Evolutionary conservation across 2,888 invertebrate species (phyloP).

Genomic region (Acanthoscelides obtectus): DNA sequence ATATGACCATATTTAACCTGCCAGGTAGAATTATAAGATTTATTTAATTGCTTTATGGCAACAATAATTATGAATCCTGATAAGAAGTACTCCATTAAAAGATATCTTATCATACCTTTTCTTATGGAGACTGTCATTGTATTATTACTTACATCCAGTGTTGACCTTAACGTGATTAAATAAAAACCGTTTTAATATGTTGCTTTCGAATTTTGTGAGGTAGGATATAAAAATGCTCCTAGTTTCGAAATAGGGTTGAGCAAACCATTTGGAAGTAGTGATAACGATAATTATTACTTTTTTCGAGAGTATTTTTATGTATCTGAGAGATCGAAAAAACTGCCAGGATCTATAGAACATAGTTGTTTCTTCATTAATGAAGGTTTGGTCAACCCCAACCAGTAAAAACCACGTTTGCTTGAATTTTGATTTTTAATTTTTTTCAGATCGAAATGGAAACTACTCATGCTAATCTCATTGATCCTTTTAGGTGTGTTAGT

Average conservation of each 20-base stretch:
- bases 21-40: not conserved
- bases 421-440: not conserved
- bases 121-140: not conserved
- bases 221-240: no score
- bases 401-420: no score
- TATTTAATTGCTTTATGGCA: not conserved
- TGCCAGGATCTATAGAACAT: no score
- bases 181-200: not conserved
- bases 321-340: no score
- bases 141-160: not conserved
- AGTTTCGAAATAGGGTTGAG: not conserved
- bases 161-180: not conserved
- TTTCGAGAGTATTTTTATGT: no score
- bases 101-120: not conserved
- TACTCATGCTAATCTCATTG: not conserved
- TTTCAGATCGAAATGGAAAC: not conserved
- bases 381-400: no score
- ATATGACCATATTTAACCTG: not conserved
- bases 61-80: not conserved
- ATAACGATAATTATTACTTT: no score
- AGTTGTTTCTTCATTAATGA: no score
- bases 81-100: not conserved
- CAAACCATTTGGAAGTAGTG: no score
- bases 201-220: not conserved
- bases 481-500: not conserved